phyloP scores from a whole-genome alignment of 1,140 invertebrate genomes.

The Pristionchus pacificus region DNA sequence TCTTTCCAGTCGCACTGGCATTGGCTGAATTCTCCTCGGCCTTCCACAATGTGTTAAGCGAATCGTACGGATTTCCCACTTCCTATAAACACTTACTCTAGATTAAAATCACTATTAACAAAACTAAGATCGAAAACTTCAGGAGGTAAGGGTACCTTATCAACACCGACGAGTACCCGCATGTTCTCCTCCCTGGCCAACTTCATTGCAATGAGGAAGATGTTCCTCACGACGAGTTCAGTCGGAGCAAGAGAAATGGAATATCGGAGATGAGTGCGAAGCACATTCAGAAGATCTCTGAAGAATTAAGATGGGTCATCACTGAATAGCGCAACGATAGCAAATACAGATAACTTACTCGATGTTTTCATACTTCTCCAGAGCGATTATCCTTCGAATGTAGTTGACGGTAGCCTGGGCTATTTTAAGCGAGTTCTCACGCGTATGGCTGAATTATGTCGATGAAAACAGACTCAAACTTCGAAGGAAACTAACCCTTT shows the following conservation, averaged over 20 bases:
- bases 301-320: neutral
- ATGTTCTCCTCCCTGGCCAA: neutral
- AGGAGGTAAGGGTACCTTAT: neutral
- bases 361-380: neutral
- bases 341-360: neutral
- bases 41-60: neutral
- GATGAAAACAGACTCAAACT: neutral
- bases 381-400: neutral
- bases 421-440: neutral
- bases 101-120: no score
- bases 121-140: neutral
- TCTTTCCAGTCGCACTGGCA: neutral
- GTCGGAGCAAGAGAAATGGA: neutral
- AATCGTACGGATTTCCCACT: neutral
- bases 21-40: neutral
- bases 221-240: neutral
- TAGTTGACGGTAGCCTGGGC: neutral
- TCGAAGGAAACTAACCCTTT: neutral
- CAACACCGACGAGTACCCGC: neutral
- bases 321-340: neutral
- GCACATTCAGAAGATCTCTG: neutral
- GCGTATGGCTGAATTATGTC: neutral
- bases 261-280: neutral
- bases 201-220: neutral
- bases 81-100: neutral